These are phyloP conservation scores for Holothuria leucospilota DNA, from an alignment of 53 echinoderm and acorn worm genomes.

Conservation along the genomic window DNA sequence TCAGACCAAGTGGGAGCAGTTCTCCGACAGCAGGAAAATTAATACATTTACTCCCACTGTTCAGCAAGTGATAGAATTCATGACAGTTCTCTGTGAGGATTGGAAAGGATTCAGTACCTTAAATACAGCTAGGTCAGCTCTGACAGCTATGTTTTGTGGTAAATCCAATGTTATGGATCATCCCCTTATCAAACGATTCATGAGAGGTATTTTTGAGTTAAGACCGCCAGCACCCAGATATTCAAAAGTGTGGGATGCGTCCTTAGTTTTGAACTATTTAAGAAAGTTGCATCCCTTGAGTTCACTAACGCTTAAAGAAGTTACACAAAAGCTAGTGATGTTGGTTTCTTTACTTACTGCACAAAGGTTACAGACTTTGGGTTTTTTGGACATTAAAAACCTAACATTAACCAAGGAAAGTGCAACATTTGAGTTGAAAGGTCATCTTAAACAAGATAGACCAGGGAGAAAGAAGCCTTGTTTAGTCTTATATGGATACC, in stretches of 20 bases:
- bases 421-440: background rate
- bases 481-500: background rate
- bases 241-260: slow-evolving; percentile 1
- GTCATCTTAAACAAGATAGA: too few relatives aligned
- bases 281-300: too few relatives aligned
- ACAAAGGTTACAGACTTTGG: background rate
- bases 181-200: background rate
- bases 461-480: too few relatives aligned
- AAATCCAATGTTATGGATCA: too few relatives aligned
- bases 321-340: too few relatives aligned
- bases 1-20: too few relatives aligned
- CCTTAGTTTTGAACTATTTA: slow-evolving; percentile 2
- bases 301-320: background rate
- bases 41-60: too few relatives aligned
- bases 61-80: too few relatives aligned
- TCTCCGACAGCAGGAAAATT: too few relatives aligned
- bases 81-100: background rate
- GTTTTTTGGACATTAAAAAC: background rate
- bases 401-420: background rate
- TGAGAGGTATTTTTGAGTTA: background rate
- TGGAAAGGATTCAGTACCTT: background rate
- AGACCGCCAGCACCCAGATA: background rate
- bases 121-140: background rate
- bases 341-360: background rate
- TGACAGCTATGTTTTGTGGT: background rate